These are phyloP conservation scores for Numenius arquata DNA, from an alignment of 2,113 vertebrate species.

Conservation along the genomic window DNA sequence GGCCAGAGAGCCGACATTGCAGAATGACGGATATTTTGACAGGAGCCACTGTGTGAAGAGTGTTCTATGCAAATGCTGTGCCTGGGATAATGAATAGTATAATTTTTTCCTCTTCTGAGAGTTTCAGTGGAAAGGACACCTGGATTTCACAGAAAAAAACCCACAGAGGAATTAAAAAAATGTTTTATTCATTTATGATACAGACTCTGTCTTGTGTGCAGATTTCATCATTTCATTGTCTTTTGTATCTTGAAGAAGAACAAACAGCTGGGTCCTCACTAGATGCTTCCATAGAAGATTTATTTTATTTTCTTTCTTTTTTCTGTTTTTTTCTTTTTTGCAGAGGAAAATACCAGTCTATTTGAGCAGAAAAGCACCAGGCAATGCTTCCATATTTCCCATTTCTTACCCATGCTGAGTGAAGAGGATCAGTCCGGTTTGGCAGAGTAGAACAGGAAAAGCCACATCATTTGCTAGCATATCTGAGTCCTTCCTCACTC, in stretches of 20 bases:
- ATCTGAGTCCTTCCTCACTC: background rate
- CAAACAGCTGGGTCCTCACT: slow-evolving; percentile 27
- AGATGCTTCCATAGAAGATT: background rate
- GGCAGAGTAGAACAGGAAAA: background rate
- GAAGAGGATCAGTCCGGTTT: background rate
- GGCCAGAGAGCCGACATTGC: background rate
- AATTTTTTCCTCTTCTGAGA: slow-evolving; percentile 54
- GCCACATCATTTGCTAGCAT: background rate
- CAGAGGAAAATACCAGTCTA: background rate
- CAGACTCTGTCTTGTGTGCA: slow-evolving; percentile 7
- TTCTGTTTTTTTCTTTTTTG: background rate
- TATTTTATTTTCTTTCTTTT: background rate
- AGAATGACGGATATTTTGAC: background rate
- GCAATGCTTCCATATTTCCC: background rate
- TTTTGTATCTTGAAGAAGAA: slow-evolving; percentile 27
- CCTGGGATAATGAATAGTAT: slow-evolving; percentile 34
- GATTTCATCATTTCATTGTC: slow-evolving; percentile 54
- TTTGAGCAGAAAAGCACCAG: background rate
- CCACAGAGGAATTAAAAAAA: slow-evolving; percentile 47
- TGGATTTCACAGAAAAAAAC: slow-evolving; percentile 45
- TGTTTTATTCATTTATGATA: slow-evolving; percentile 50
- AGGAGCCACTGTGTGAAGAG: background rate
- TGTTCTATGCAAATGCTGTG: slow-evolving; percentile 47
- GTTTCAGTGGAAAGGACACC: slow-evolving; percentile 44
- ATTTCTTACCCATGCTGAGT: background rate